Conservation (phyloP, 2,113 vertebrate species). For the Panurus biarmicus region DNA sequence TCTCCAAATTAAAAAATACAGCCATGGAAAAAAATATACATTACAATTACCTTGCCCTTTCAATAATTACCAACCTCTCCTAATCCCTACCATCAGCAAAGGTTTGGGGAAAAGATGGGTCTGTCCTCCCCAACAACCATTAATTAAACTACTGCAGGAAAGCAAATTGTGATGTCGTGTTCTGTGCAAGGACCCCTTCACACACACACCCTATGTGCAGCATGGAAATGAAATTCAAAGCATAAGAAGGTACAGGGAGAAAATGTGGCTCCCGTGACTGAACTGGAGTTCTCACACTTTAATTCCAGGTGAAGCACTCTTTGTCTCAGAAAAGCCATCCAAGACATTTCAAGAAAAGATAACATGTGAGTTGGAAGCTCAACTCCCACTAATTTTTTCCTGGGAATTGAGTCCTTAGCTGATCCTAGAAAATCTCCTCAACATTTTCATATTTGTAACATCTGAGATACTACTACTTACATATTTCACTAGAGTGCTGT, state of each 20-base stretch:
- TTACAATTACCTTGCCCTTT: neutral
- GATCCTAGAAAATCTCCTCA: neutral
- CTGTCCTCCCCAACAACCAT: neutral
- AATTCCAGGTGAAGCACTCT: neutral
- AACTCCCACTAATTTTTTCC: conserved; percentile 2
- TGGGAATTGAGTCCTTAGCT: neutral
- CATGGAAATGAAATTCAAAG: neutral
- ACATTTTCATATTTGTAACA: neutral
- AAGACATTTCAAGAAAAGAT: neutral
- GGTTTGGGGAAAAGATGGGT: neutral
- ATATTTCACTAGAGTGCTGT: neutral
- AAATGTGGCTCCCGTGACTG: neutral
- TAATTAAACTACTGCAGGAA: neutral
- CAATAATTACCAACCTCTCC: neutral
- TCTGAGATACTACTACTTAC: neutral
- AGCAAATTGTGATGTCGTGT: neutral
- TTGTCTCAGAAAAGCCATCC: neutral
- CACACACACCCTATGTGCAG: neutral
- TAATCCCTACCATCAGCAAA: neutral
- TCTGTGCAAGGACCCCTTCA: neutral
- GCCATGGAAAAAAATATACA: neutral
- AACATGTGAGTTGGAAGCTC: neutral
- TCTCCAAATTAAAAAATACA: neutral
- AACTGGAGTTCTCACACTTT: neutral
- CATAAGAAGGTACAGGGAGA: neutral